These are phyloP conservation scores for Paracanthobrama guichenoti DNA, from an alignment of 2,113 vertebrate species.

Conservation along the genomic window DNA sequence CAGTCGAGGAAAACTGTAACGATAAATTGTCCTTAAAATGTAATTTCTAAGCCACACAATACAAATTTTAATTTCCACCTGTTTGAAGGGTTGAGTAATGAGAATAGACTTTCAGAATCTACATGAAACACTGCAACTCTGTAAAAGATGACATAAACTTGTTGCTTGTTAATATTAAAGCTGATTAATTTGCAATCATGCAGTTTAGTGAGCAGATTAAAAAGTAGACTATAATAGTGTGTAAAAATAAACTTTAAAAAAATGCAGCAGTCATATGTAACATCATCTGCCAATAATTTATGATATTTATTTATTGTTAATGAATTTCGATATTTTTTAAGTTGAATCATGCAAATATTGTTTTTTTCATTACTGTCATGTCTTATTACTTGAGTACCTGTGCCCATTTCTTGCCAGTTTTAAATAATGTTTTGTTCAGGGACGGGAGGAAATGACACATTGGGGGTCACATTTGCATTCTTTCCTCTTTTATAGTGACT, in stretches of 20 bases:
- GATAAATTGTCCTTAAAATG: no score
- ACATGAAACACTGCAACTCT: not conserved
- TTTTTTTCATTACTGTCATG: not conserved
- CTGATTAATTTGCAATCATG: not conserved
- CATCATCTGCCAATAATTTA: no score
- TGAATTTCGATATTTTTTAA: no score
- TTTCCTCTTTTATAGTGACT: not conserved
- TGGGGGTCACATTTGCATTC: not conserved
- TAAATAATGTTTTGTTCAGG: not conserved
- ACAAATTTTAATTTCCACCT: no score
- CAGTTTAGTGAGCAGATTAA: not conserved
- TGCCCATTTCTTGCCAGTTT: not conserved
- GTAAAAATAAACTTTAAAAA: not conserved
- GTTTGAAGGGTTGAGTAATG: no score
- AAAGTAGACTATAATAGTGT: not conserved
- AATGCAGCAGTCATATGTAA: not conserved
- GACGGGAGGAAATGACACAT: not conserved
- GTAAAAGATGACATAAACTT: not conserved
- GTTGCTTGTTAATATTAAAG: not conserved
- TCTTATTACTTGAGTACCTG: not conserved
- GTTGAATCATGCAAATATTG: not conserved
- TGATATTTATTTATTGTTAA: no score
- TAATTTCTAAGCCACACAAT: no score
- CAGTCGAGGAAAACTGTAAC: no score
- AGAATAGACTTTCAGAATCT: not conserved